These are phyloP conservation scores for Hypomecis punctinalis DNA, from an alignment of 2,888 invertebrate genomes.

Conservation along the genomic window DNA sequence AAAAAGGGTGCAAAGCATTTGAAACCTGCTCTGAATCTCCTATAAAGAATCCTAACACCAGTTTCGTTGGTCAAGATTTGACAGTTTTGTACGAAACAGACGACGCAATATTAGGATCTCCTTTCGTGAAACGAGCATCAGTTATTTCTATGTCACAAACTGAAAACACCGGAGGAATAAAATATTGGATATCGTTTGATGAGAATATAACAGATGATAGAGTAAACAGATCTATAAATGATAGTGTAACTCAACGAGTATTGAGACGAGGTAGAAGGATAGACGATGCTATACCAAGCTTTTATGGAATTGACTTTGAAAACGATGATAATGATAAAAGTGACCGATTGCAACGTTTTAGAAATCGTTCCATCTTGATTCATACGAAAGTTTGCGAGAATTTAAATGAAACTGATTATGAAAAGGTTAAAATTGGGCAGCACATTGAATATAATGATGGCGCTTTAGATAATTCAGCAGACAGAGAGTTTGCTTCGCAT, in stretches of 20 bases:
- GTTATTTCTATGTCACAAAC: conserved; percentile 76
- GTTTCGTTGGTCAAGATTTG: conserved; percentile 44
- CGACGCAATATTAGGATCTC: conserved; percentile 62
- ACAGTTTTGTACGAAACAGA: conserved; percentile 61
- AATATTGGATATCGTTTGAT: conserved; percentile 80
- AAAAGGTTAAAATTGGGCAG: background rate
- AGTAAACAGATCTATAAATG: conserved; percentile 19
- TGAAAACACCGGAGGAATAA: conserved; percentile 70
- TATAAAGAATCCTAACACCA: conserved; percentile 46
- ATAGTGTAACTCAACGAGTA: conserved; percentile 10
- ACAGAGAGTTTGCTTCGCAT: conserved; percentile 3
- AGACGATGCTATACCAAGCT: conserved; percentile 68
- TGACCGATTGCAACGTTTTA: conserved; percentile 9
- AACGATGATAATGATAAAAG: conserved; percentile 32
- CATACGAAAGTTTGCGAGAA: conserved; percentile 12
- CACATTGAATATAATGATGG: background rate
- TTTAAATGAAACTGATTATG: background rate
- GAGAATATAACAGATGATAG: conserved; percentile 53
- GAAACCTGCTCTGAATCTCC: conserved; percentile 66
- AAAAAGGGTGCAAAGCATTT: conserved; percentile 51
- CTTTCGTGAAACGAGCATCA: conserved; percentile 64
- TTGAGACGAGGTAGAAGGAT: conserved; percentile 42
- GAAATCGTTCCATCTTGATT: conserved; percentile 30
- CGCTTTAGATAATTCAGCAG: background rate
- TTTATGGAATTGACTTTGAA: conserved; percentile 54